phyloP scores from a whole-genome alignment of 1,140 invertebrate genomes.

The Drosophila takahashii region DNA sequence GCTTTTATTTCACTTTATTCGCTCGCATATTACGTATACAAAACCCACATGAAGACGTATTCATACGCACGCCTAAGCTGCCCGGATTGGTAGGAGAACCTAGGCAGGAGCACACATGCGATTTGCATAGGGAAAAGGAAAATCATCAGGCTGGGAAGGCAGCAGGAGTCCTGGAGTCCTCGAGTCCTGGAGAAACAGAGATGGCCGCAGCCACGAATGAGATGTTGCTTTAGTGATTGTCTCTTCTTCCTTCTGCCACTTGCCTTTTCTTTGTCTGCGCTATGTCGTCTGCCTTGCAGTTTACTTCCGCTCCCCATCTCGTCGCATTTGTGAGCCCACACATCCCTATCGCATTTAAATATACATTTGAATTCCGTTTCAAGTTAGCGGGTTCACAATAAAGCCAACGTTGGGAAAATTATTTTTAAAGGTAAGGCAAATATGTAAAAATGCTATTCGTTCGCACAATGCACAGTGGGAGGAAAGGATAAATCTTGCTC shows the following conservation, averaged over 20 bases:
- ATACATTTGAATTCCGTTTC: conserved; percentile 79
- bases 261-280: conserved; percentile 65
- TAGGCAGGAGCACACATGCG: conserved; percentile 56
- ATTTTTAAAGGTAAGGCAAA: conserved; percentile 73
- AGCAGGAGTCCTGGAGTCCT: neutral
- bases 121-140: conserved; percentile 72
- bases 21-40: conserved; percentile 23
- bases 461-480: conserved; percentile 13
- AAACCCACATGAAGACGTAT: conserved; percentile 57
- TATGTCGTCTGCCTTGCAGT: conserved; percentile 45
- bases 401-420: conserved; percentile 65
- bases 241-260: conserved; percentile 62
- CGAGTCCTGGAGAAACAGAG: neutral
- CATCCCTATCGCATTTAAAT: conserved; percentile 55
- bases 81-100: conserved; percentile 24
- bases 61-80: conserved; percentile 69
- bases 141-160: conserved; percentile 42
- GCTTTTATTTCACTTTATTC: conserved; percentile 50
- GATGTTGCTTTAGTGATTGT: conserved; percentile 72
- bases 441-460: conserved; percentile 74
- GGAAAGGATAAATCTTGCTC: neutral
- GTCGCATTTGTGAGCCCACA: conserved; percentile 5
- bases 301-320: conserved; percentile 16
- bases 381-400: conserved; percentile 71
- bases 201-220: conserved; percentile 56